Evolutionary conservation across 92 coral and sea anemone species (phyloP), one percentile per base, ranked within the genome.

Genomic region (Galaxea fascicularis): DNA sequence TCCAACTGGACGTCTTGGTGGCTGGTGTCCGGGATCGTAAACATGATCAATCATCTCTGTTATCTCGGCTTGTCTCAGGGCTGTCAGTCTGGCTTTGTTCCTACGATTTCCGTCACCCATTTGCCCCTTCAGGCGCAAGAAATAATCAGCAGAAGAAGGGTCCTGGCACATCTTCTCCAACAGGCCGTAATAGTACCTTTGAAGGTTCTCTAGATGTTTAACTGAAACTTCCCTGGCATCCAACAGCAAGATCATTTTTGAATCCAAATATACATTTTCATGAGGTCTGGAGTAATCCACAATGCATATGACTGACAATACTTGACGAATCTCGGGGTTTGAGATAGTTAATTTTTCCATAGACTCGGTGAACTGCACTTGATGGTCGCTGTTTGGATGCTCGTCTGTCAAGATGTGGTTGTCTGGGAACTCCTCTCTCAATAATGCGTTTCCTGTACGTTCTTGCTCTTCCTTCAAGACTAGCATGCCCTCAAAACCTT

Each of bases 241-340:
- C 56, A 92, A 78, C 51, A 88, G 80, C 86, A 81, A 74, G 20
- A 77, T 81, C 46, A 41, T 70, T 24, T 64, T 88, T 64, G 57
- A 29, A 41, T 92, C 85, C 14, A 85, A 80, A 57, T 87, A 89
- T 4, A 86, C 95, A 31, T 70, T 87, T 70, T 58, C 70, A 86
- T 85, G 73, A 26, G 95, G 92, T n/a, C 71, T 75, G 52, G 95
- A 92, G 79, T 82, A 75, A 74, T 89, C 95, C 58, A 92, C 62
- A 22, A 92, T 82, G 27, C 88, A 89, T 29, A 89, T 28, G 28
- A 74, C 54, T 10, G 80, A 18, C 18, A 35, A 20, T 2, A n/a
- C 16, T 9, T 12, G 6, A 9, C 20, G 15, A 1, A 63, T 26
- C 35, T 4, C 31, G 0, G 30, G 7, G 44, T 41, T 69, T 25